These are phyloP conservation scores for Trissolcus brochymenae DNA, from an alignment of 2,888 invertebrate species.

Conservation along the genomic window DNA sequence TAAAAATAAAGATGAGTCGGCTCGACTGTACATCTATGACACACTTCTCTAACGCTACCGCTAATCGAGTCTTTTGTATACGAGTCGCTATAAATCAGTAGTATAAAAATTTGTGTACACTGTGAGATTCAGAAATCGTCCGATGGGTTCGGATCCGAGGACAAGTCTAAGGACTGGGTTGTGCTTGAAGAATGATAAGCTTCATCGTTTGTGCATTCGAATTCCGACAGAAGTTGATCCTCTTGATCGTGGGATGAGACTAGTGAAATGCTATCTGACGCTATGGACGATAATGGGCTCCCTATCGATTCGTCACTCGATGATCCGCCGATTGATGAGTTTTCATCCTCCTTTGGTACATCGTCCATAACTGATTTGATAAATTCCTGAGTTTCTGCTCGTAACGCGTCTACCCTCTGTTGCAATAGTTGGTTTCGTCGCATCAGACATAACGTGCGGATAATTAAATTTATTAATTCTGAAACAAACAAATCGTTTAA, in stretches of 20 bases:
- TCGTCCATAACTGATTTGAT: constrained; percentile 66
- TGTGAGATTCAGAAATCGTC: constrained; percentile 11
- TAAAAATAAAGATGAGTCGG: too few species aligned
- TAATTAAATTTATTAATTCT: constrained; percentile 67
- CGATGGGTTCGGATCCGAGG: neutral
- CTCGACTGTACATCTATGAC: too few species aligned
- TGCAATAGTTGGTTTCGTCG: constrained; percentile 68
- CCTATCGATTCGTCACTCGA: neutral
- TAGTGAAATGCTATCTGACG: constrained; percentile 13
- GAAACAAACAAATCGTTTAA: neutral
- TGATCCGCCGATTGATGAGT: constrained; percentile 11
- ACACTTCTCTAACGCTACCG: too few species aligned
- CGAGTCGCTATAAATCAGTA: too few species aligned
- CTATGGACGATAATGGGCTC: neutral
- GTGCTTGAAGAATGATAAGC: neutral
- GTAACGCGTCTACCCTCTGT: constrained; percentile 66
- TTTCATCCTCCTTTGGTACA: constrained; percentile 59
- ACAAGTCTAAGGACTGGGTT: neutral
- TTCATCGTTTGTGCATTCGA: constrained; percentile 32
- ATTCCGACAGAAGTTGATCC: constrained; percentile 31
- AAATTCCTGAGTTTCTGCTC: constrained; percentile 66
- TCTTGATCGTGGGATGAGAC: constrained; percentile 20
- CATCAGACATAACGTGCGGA: constrained; percentile 67
- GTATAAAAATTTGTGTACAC: too few species aligned
- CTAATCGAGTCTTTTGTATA: too few species aligned